Evolutionary conservation across 2,113 vertebrate species (phyloP).

Genomic region (Neoarius graeffei): DNA sequence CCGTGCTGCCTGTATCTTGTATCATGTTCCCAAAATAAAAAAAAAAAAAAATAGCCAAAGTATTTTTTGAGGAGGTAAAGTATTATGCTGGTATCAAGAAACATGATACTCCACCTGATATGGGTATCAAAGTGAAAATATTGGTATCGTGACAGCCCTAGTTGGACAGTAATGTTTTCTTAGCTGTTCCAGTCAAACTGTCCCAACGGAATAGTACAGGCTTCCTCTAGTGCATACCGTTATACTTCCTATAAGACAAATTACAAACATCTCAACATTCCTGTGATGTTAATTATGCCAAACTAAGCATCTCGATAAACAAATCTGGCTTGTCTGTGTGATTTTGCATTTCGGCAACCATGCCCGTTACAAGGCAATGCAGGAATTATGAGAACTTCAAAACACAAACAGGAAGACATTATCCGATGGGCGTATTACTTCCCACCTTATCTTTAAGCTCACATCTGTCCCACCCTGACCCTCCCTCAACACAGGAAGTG

Average conservation of each 20-base stretch:
- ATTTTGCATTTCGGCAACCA: background rate
- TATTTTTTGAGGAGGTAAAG: too few species aligned
- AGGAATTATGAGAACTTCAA: constrained; percentile 59
- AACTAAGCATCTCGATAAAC: constrained; percentile 29
- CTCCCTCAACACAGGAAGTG: constrained; percentile 65
- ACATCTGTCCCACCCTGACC: constrained; percentile 67
- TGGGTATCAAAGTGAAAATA: background rate
- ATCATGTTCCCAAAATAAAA: too few species aligned
- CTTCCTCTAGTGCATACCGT: constrained; percentile 62
- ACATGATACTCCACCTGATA: too few species aligned
- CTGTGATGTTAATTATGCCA: constrained; percentile 37
- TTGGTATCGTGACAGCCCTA: background rate
- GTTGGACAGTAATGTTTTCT: constrained; percentile 30
- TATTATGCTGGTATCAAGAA: too few species aligned
- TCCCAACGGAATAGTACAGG: constrained; percentile 51
- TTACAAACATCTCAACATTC: constrained; percentile 1
- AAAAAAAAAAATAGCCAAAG: too few species aligned
- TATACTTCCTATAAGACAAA: constrained; percentile 62
- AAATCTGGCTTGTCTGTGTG: background rate
- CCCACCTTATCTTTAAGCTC: constrained; percentile 68
- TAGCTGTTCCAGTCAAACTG: constrained; percentile 13
- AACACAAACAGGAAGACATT: constrained; percentile 75
- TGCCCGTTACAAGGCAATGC: constrained; percentile 57
- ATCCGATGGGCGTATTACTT: constrained; percentile 60
- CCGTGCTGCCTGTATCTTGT: too few species aligned